phyloP scores from a whole-genome alignment of 2,113 vertebrate genomes.

The Hippocampus mohnikei region DNA sequence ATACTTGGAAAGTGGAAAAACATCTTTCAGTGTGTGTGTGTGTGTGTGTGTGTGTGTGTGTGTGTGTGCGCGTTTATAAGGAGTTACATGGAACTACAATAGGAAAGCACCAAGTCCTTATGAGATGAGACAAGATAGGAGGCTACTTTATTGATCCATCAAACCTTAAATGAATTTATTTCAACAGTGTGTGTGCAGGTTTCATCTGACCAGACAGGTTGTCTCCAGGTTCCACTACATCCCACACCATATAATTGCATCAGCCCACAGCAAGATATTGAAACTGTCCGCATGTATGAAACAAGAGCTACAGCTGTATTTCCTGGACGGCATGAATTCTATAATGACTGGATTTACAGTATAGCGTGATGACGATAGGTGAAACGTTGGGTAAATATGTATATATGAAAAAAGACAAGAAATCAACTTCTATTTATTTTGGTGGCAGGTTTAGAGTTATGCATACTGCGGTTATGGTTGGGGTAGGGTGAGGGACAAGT shows the following conservation, averaged over 20 bases:
- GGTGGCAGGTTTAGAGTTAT: too few species aligned
- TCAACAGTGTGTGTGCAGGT: slow-evolving; percentile 27
- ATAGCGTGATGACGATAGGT: too few species aligned
- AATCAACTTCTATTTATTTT: too few species aligned
- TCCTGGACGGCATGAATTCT: slow-evolving; percentile 2
- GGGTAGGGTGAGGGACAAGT: too few species aligned
- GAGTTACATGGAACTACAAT: neutral
- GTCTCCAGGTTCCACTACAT: slow-evolving; percentile 36
- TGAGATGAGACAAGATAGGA: neutral
- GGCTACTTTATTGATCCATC: slow-evolving; percentile 1
- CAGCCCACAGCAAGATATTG: slow-evolving; percentile 45
- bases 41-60: neutral
- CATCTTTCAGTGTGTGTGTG: too few species aligned
- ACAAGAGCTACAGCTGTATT: slow-evolving; percentile 1
- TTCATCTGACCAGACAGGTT: slow-evolving; percentile 35
- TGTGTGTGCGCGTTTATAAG: neutral
- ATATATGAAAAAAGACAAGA: neutral
- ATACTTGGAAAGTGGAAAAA: neutral
- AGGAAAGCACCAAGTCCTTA: neutral
- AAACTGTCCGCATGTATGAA: slow-evolving; percentile 46
- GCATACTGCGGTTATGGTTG: too few species aligned
- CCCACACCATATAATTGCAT: slow-evolving; percentile 52
- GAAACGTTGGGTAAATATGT: neutral
- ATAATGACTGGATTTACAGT: neutral
- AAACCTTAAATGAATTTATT: slow-evolving; percentile 20